Percentiles rank a stretch among this genome's conserved stretches.
These are phyloP conservation scores for Eumaeus atala DNA, from an alignment of 1,140 invertebrate species.

Conservation along the genomic window DNA sequence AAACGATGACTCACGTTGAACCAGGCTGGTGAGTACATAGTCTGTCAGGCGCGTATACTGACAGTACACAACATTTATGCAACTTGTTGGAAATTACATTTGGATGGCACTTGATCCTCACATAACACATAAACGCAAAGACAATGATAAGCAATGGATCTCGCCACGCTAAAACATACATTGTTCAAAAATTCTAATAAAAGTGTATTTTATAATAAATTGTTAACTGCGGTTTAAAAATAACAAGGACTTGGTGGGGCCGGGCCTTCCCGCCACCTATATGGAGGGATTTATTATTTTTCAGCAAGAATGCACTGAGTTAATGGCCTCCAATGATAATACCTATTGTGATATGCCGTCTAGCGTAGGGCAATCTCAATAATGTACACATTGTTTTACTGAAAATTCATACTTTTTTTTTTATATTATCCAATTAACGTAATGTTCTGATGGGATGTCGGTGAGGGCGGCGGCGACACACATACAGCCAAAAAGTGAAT, in stretches of 20 bases:
- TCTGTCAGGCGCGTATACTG: too few relatives aligned
- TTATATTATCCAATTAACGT: slow-evolving; percentile 51
- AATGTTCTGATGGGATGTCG: slow-evolving; percentile 24
- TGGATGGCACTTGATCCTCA: neutral
- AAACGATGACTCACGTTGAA: too few relatives aligned
- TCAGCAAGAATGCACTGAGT: slow-evolving; percentile 57
- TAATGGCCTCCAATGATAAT: slow-evolving; percentile 60
- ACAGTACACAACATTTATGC: too few relatives aligned
- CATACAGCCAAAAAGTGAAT: slow-evolving; percentile 3
- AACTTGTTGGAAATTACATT: too few relatives aligned
- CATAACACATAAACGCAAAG: too few relatives aligned
- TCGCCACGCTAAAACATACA: too few relatives aligned
- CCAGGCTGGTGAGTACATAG: too few relatives aligned
- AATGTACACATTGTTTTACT: slow-evolving; percentile 48
- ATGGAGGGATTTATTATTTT: slow-evolving; percentile 53
- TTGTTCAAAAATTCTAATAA: too few relatives aligned
- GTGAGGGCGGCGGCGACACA: slow-evolving; percentile 1
- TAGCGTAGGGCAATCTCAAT: slow-evolving; percentile 57
- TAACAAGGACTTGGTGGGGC: slow-evolving; percentile 19
- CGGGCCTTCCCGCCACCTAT: slow-evolving; percentile 36
- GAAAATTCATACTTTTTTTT: slow-evolving; percentile 42
- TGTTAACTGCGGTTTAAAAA: slow-evolving; percentile 15
- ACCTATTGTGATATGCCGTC: slow-evolving; percentile 39
- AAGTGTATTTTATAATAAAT: neutral
- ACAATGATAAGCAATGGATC: too few relatives aligned